phyloP scores from a whole-genome alignment of 2,888 invertebrate genomes.

The Idaea dimidiata region DNA sequence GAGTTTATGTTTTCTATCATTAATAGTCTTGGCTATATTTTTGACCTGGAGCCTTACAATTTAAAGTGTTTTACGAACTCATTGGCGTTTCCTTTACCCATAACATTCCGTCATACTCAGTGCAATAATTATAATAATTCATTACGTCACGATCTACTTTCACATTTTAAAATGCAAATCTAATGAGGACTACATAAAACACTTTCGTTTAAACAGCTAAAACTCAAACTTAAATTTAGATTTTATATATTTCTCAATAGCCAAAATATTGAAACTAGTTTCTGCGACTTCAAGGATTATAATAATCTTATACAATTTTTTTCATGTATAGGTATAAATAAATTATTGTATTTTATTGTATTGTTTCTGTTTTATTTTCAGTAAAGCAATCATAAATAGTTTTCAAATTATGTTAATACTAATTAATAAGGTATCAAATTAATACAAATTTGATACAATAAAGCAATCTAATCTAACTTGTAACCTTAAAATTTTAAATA shows the following conservation, averaged over 20 bases:
- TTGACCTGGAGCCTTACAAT: not conserved
- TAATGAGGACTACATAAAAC: not conserved
- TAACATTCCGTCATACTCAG: not conserved
- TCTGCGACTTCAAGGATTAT: not conserved
- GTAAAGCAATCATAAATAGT: too few species aligned
- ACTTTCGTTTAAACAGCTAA: not conserved
- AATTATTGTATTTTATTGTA: too few species aligned
- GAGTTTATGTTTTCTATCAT: not conserved
- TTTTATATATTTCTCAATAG: not conserved
- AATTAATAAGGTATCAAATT: too few species aligned
- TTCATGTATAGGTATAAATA: too few species aligned
- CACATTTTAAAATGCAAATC: constrained; percentile 6
- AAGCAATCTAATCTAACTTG: too few species aligned
- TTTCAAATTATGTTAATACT: too few species aligned
- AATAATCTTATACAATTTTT: too few species aligned
- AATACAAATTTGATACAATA: too few species aligned
- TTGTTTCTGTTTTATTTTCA: too few species aligned
- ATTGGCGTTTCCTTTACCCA: not conserved
- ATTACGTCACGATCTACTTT: constrained; percentile 5
- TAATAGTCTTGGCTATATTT: not conserved
- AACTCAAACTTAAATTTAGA: not conserved
- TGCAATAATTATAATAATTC: not conserved
- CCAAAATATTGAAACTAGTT: not conserved
- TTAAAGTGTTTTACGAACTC: not conserved
- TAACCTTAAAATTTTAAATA: not conserved